A percentile compares a stretch with the other conserved stretches of the same genome.
These are phyloP conservation scores for Agrenia bidenticulata DNA, from an alignment of 2,888 invertebrate genomes.

Conservation along the genomic window DNA sequence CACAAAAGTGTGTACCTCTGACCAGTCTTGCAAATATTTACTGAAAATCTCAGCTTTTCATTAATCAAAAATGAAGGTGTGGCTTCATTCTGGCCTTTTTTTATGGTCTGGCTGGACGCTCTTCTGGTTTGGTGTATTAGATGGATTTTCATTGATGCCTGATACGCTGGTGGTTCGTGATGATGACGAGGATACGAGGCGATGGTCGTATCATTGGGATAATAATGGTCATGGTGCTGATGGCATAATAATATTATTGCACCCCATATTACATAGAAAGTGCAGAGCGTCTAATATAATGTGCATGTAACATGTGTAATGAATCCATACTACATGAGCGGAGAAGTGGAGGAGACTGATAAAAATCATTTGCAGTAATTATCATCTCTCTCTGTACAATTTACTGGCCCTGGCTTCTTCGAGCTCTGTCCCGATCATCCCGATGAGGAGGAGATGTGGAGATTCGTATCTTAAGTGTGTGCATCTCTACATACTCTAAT, in stretches of 20 bases:
- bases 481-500: too few species aligned
- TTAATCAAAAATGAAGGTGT: conserved; percentile 10
- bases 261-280: too few species aligned
- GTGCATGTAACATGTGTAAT: background rate
- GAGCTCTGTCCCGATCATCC: too few species aligned
- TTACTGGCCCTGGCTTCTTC: background rate
- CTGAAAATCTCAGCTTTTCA: conserved; percentile 4
- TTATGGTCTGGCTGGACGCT: conserved; percentile 9
- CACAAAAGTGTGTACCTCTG: too few species aligned
- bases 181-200: too few species aligned
- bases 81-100: conserved; percentile 11
- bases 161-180: too few species aligned
- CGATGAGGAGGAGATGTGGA: too few species aligned
- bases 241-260: too few species aligned
- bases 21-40: conserved; percentile 8
- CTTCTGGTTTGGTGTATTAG: background rate
- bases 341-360: background rate
- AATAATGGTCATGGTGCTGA: too few species aligned
- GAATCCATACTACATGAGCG: too few species aligned
- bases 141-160: conserved; percentile 7
- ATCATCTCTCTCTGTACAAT: conserved; percentile 3
- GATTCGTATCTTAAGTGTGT: too few species aligned
- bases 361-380: conserved; percentile 5
- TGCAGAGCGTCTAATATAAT: background rate
- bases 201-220: too few species aligned